Conservation (phyloP, 2,888 invertebrate species). For the Muschampia plurimacula region DNA sequence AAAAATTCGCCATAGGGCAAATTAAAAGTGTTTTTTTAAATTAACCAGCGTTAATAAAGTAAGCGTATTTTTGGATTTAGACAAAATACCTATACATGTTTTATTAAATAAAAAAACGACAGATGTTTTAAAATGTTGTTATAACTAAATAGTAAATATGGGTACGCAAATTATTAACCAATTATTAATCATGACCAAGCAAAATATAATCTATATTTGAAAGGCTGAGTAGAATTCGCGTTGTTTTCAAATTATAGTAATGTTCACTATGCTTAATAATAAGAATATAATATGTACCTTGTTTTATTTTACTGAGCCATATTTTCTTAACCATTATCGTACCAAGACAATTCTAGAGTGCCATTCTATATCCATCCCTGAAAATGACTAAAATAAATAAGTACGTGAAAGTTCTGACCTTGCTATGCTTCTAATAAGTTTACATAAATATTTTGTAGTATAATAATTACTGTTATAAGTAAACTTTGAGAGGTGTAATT, state of each 20-base stretch:
- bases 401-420: conserved; percentile 7
- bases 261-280: conserved; percentile 7
- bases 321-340: conserved; percentile 16
- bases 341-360: conserved; percentile 24
- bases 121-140: too few species aligned
- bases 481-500: conserved; percentile 14
- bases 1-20: too few species aligned
- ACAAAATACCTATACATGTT: too few species aligned
- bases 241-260: background rate
- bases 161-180: too few species aligned
- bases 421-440: conserved; percentile 8
- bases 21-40: too few species aligned
- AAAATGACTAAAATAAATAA: conserved; percentile 20
- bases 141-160: too few species aligned
- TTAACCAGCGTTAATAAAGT: too few species aligned
- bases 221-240: background rate
- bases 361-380: conserved; percentile 15
- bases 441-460: conserved; percentile 17
- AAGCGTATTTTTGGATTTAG: too few species aligned
- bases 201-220: background rate
- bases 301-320: conserved; percentile 26
- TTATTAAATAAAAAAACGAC: too few species aligned
- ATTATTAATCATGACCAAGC: too few species aligned
- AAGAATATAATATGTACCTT: background rate
- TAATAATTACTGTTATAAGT: background rate